These are phyloP conservation scores for Drosophila suzukii DNA, from an alignment of 1,140 invertebrate genomes.

Conservation along the genomic window DNA sequence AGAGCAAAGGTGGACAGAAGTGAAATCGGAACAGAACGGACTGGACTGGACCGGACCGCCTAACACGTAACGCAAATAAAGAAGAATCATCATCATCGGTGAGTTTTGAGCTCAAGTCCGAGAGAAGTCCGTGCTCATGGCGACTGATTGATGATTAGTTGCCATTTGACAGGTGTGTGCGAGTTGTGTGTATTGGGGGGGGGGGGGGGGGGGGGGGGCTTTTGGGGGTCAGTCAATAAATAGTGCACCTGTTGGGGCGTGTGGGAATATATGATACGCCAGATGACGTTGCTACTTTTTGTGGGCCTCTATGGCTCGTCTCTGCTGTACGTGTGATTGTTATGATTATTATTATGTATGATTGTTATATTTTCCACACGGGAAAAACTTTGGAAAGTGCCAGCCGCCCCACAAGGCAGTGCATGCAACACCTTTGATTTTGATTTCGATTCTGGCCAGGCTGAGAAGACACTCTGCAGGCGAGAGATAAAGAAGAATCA, in stretches of 20 bases:
- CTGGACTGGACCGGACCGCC: constrained; percentile 16
- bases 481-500: constrained; percentile 30
- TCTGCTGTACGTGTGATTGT: constrained; percentile 33
- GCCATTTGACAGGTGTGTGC: constrained; percentile 61
- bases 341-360: constrained; percentile 68
- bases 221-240: constrained; percentile 37
- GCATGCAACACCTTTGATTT: constrained; percentile 50
- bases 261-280: constrained; percentile 47
- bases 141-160: constrained; percentile 77
- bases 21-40: constrained; percentile 55
- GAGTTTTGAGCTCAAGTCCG: constrained; percentile 10
- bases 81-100: constrained; percentile 20
- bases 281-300: constrained; percentile 48
- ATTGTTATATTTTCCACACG: constrained; percentile 45
- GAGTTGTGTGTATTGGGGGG: neutral
- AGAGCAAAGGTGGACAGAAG: constrained; percentile 41
- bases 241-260: constrained; percentile 47
- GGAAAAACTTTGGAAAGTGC: constrained; percentile 52
- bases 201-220: neutral
- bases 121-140: constrained; percentile 41
- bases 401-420: constrained; percentile 18
- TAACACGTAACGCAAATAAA: constrained; percentile 70
- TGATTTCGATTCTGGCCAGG: constrained; percentile 59
- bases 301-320: neutral
- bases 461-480: constrained; percentile 10